Evolutionary conservation across 2,113 vertebrate genomes (phyloP).

Genomic region (Platanista minor): DNA sequence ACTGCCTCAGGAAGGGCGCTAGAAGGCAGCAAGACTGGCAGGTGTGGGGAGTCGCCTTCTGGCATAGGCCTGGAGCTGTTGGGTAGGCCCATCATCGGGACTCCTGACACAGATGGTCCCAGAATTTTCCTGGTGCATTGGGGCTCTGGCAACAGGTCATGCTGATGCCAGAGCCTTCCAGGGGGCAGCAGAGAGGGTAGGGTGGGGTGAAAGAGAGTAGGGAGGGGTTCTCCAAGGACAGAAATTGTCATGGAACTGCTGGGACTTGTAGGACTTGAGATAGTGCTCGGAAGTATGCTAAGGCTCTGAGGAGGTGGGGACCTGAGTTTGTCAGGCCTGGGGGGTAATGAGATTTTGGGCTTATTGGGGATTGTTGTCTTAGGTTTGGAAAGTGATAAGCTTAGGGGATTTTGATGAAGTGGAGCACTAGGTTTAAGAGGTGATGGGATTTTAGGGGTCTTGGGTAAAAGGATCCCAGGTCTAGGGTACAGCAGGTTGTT

Average conservation of each 20-base stretch:
- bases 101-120: background rate
- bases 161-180: background rate
- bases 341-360: background rate
- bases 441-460: background rate
- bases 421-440: background rate
- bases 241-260: background rate
- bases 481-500: background rate
- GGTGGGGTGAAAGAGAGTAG: background rate
- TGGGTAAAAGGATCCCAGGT: background rate
- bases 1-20: background rate
- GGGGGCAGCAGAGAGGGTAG: background rate
- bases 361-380: background rate
- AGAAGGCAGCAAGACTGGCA: background rate
- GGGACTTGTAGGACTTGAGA: background rate
- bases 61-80: background rate
- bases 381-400: background rate
- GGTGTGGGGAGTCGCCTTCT: background rate
- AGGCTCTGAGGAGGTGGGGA: background rate
- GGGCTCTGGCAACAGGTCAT: background rate
- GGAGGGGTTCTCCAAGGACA: constrained; percentile 10
- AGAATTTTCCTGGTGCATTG: background rate
- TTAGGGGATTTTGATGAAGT: background rate
- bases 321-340: background rate
- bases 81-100: background rate
- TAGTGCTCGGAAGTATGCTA: background rate